phyloP scores from a whole-genome alignment of 2,888 invertebrate genomes.

The Brachypterus glaber region DNA sequence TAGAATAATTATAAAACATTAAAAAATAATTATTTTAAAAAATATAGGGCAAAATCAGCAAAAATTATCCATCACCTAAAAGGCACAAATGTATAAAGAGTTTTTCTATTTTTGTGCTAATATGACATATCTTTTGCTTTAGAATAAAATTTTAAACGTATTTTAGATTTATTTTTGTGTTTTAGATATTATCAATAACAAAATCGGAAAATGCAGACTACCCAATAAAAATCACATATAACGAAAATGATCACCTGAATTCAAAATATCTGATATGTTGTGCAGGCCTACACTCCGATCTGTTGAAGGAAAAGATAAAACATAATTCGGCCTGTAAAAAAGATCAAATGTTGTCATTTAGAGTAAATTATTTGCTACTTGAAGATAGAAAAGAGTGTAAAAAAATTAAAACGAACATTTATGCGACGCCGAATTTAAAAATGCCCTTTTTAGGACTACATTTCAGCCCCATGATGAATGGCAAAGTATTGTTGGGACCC shows the following conservation, averaged over 20 bases:
- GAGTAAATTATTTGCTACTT: constrained; percentile 85
- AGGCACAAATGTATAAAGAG: too few relatives aligned
- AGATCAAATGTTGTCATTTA: constrained; percentile 74
- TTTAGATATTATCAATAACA: constrained; percentile 39
- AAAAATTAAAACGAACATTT: constrained; percentile 81
- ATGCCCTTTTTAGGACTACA: constrained; percentile 95
- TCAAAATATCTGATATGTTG: constrained; percentile 81
- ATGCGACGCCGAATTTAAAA: constrained; percentile 95
- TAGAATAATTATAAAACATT: too few relatives aligned
- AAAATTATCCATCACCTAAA: too few relatives aligned
- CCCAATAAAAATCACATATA: constrained; percentile 43
- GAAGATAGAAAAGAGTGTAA: constrained; percentile 57
- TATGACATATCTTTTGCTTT: too few relatives aligned
- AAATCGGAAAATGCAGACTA: constrained; percentile 44
- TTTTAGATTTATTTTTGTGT: too few relatives aligned
- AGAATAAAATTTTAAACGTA: too few relatives aligned
- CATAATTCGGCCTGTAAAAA: too few relatives aligned
- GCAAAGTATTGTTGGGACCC: constrained; percentile 81
- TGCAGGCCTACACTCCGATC: constrained; percentile 86
- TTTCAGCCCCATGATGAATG: constrained; percentile 89
- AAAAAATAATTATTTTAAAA: too few relatives aligned
- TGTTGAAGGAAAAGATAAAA: too few relatives aligned
- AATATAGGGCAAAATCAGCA: too few relatives aligned
- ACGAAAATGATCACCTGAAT: constrained; percentile 38
- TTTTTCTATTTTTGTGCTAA: too few relatives aligned